Base-by-base conservation (phyloP, 1,140 invertebrate species). In the Drosophila sulfurigaster region DNA sequence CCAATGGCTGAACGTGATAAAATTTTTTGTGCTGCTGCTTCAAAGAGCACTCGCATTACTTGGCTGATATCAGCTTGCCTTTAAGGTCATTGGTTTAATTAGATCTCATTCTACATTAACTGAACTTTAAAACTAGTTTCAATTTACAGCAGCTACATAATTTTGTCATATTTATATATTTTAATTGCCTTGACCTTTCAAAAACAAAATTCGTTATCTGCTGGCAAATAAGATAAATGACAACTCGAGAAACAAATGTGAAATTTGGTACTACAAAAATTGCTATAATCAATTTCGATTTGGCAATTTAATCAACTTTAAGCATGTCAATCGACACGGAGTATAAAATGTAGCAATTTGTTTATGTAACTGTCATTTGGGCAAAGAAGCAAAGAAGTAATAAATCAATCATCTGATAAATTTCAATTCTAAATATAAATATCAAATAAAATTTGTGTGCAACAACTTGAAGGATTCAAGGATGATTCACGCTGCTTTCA, bases 1-100 rank as follows among this genome's bases (percentile, higher is more conserved):
- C 35, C 63, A 11, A 30, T 69, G 67, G 49, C 67, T 62, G 38
- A 46, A 38, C 30, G 38, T 48, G 13, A 54, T 68, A 73, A 73
- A 73, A 67, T 73, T 59, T 59, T 59, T 54, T 8, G 8, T 5
- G 13, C 6, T 15, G n/a, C 20, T 32, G n/a, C 35, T n/a, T 4
- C 5, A 41, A 68, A 68, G 35, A 16, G 35, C 32, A 32, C 66
- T 60, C 45, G 13, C 8, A 60, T 62, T 54, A 63, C 48, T 5
- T 25, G 30, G 25, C 20, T 25, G 20, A 35, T 54, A 63, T 54
- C 56, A 13, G 32, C 20, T 8, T 52, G 35, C 16, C 38, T 54
- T 52, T 62, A 41, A 43, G 46, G 32, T 60, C 25, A 43, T 25
- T 49, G 30, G 7, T 46, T 32, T 30, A 43, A 60, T 59, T 59